These are phyloP conservation scores for Pantherophis guttatus DNA, from an alignment of 2,113 vertebrate species.

Conservation along the genomic window DNA sequence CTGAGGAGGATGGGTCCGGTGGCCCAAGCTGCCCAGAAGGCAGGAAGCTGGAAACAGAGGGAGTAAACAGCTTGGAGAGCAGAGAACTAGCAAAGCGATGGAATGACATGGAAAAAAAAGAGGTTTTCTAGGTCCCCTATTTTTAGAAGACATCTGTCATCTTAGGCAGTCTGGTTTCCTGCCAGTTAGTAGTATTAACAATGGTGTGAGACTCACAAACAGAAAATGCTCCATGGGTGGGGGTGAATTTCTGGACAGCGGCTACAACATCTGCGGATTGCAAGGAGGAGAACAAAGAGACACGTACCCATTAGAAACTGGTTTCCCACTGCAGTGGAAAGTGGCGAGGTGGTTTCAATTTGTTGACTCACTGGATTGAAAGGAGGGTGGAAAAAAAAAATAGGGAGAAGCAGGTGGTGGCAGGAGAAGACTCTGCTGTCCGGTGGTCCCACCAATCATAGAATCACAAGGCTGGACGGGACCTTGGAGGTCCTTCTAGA, in stretches of 20 bases:
- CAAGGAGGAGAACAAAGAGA: neutral
- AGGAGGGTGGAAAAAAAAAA: neutral
- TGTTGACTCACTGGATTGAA: neutral
- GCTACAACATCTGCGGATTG: neutral
- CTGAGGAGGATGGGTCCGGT: neutral
- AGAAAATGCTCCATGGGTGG: neutral
- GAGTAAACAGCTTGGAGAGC: neutral
- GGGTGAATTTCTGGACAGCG: neutral
- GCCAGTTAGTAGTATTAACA: neutral
- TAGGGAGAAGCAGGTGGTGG: neutral
- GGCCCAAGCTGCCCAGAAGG: neutral
- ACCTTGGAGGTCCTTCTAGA: neutral
- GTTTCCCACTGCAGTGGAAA: neutral
- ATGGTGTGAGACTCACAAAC: neutral
- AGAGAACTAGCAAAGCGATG: neutral
- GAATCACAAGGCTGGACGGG: too few relatives aligned
- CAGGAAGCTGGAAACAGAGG: neutral
- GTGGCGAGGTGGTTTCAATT: neutral
- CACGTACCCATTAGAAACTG: neutral
- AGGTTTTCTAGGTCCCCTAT: neutral
- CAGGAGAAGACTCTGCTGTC: neutral
- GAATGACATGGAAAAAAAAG: neutral
- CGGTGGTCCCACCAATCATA: neutral
- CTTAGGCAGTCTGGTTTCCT: neutral
- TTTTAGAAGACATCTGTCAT: conserved; percentile 4